Base-by-base conservation (phyloP, 1,140 invertebrate species). In the Linepithema humile region DNA sequence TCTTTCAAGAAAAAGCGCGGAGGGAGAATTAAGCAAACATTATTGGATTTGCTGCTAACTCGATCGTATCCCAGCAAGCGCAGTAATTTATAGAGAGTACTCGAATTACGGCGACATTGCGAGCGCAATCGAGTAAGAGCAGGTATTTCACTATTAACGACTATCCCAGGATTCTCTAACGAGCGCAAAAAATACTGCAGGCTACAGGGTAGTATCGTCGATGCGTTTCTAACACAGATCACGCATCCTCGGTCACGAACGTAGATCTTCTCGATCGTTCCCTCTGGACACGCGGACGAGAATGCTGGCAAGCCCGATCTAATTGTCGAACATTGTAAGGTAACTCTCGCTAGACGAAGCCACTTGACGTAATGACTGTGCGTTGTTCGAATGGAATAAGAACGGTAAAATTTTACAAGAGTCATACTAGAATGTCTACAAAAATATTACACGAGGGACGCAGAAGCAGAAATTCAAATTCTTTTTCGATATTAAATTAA, bases 121-220 rank as follows among this genome's bases (percentile, higher is more conserved):
- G 38, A 70, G 64, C 23, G 75, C 50, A 80, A 80, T 80, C 64
- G 48, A 57, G 48, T 80, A 69, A 80, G 50, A 80, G 48, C 64
- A 80, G 48, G 64, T 80, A 69, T 80, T 80, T 80, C 75, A 70
- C 64, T 80, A 80, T 80, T 80, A 80, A 80, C 75, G 75, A 69
- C 50, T 80, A 48, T 80, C 23, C 75, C 64, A 43, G 48, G 59
- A 83, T 73, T 78, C 69, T 20, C 48, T 73, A 70, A 45, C 35
- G 23, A 45, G 23, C 57, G 32, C 65, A 82, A 64, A 82, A 82
- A 82, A 73, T 73, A 82, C 43, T 38, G 17, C 59, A 20, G 15
- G 57, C 35, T 10, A 64, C 35, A 23, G 23, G 29, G 9, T 12
- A 53, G 53, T 45, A 60, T 38, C 69, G 5, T 57, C 72, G 35